These are phyloP conservation scores for Atractosteus spatula DNA, from an alignment of 2,113 vertebrate species.

Conservation along the genomic window DNA sequence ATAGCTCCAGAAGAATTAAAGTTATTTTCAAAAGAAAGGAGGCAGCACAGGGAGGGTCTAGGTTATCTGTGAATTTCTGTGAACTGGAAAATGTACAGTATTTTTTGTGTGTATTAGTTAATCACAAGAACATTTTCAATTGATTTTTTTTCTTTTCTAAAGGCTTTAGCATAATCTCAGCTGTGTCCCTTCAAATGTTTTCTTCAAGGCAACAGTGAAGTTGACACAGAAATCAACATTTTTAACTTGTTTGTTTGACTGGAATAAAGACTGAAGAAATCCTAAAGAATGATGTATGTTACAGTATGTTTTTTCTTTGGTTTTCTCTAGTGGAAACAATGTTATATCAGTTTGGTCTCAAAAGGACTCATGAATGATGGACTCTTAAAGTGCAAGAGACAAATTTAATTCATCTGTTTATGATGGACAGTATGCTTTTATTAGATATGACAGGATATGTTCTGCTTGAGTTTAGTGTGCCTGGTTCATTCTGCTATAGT, in stretches of 20 bases:
- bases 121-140: too few relatives aligned
- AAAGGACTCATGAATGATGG: not conserved
- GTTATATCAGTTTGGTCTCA: not conserved
- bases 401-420: not conserved
- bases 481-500: not conserved
- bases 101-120: too few relatives aligned
- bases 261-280: not conserved
- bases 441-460: not conserved
- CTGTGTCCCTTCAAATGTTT: too few relatives aligned
- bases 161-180: too few relatives aligned
- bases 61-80: too few relatives aligned
- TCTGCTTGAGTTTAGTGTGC: not conserved
- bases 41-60: too few relatives aligned
- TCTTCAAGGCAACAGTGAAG: too few relatives aligned
- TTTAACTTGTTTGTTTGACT: not conserved
- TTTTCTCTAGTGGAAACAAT: not conserved
- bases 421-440: not conserved
- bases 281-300: too few relatives aligned
- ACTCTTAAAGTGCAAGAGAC: slow-evolving; percentile 1
- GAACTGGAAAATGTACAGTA: too few relatives aligned
- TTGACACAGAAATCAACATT: not conserved
- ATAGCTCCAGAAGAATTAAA: too few relatives aligned
- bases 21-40: too few relatives aligned
- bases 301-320: not conserved
- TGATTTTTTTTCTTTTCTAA: too few relatives aligned